Base-by-base conservation (phyloP, 2,113 vertebrate genomes). In the Syngnathus scovelli region DNA sequence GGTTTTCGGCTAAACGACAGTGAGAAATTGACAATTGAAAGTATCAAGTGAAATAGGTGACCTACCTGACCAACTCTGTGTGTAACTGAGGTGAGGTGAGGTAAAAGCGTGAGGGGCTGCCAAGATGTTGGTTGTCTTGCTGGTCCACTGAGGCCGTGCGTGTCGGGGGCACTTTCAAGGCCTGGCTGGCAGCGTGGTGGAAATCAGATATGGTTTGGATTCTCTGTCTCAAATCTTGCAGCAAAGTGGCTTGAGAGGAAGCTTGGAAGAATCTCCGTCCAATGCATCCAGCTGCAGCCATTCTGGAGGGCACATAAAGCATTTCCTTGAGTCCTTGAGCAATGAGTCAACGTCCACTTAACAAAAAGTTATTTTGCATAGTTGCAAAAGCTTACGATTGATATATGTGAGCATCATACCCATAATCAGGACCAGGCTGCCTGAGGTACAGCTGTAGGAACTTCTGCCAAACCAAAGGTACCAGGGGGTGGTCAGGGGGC, bases 401-500 rank as follows among this genome's bases (percentile, higher is more conserved):
- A 8, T 18, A 61, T 37, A 61, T 41, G n/a, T 63, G 11, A 49
- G 64, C 11, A 61, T 63, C 89, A 54, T 94, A 99, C 97, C 97
- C 96, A 37, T 94, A 98, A 6, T 98, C 95, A 0, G 95, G 95
- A 59, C 96, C 97, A 60, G 96, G 95, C 58, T 94, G 94, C 67
- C 93, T 93, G 52, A 99, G 93, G 76, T 96, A 98, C 19, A 98
- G 92, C 69, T 97, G 93, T 61, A 99, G 92, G 84, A 99, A 98
- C 75, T 94, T 98, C 85, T 99, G 97, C 96, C 96, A 99, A 68
- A 98, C 86, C 1, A 99, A 91, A 0, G 96, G 95, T 77, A 98
- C 83, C 37, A 99, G 91, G 10, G 95, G 96, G 70, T 99, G 97
- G 77, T 95, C 96, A 41, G 92, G 93, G 8, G 95, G 94, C 0